Base-by-base conservation (phyloP, 2,797 vertebrate species). In the Notoglanidium macrostoma region DNA sequence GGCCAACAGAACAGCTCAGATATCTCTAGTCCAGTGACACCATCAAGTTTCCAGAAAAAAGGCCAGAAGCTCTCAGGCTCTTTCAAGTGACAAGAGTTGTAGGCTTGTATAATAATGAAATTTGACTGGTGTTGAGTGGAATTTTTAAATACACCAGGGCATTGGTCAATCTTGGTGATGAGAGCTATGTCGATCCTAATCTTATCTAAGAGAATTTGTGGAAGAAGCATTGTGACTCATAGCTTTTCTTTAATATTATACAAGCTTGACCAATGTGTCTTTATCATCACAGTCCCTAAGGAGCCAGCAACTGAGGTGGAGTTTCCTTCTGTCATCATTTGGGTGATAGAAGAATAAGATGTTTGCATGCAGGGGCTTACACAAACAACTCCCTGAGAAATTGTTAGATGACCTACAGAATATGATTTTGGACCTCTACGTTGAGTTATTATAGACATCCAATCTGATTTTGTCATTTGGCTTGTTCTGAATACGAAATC, bases 271-370 rank as follows among this genome's bases (percentile, higher is more conserved):
- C 7, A 84, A 68, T 70, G 67, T 61, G 67, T 88, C 29, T 88
- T 85, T 85, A 85, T 74, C 74, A 61, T 72, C 17, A 74, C 12
- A 49, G 61, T n/a, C 84, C 44, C 49, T 32, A 40, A 51, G 70
- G 70, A 44, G 54, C 51, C 15, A 85, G 70, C 49, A 83, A 49
- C 63, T 72, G 26, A 73, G 85, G 73, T 79, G 79, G 78, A 81
- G 85, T 88, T 63, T 78, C 80, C 46, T 83, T 57, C 51, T 61
- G 73, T 72, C 44, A 40, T 84, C 63, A 32, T 70, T 23, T 63
- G 51, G 32, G 32, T n/a, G 59, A n/a, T 67, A 57, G 11, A 79
- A 83, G n/a, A 78, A 51, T 40, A 76, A n/a, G 29, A 80, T 44
- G 70, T 88, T 65, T 59, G 70, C 32, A 26, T 77, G 51, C 78